Conservation (phyloP, 2,888 invertebrate species). For the Parnassius smintheus region DNA sequence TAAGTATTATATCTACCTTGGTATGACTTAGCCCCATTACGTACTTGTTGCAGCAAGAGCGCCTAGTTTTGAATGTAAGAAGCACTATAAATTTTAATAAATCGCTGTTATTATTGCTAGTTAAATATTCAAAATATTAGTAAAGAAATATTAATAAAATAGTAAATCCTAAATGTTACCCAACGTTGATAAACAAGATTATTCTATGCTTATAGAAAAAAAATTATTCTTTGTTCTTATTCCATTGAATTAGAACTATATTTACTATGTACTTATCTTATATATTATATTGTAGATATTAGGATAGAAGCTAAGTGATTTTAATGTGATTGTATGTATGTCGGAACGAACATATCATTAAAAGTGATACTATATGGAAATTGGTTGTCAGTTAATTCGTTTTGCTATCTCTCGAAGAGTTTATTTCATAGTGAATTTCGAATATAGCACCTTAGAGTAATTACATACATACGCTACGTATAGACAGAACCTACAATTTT, state of each 20-base stretch:
- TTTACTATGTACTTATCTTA: constrained; percentile 16
- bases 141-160: not conserved
- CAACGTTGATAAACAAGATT: constrained; percentile 6
- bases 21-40: no score
- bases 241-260: constrained; percentile 21
- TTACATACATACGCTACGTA: no score
- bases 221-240: constrained; percentile 12
- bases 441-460: no score
- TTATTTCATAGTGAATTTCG: no score
- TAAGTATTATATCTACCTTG: no score
- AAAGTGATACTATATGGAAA: constrained; percentile 51
- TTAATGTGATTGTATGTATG: no score
- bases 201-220: constrained; percentile 6
- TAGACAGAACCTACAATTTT: no score
- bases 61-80: no score
- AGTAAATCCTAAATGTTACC: not conserved
- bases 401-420: constrained; percentile 26
- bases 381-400: constrained; percentile 42
- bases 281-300: constrained; percentile 7
- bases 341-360: constrained; percentile 66
- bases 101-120: not conserved
- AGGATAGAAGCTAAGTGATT: constrained; percentile 42
- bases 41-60: no score
- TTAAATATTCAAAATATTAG: not conserved
- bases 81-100: no score